phyloP scores from a whole-genome alignment of 64 coral and sea anemone genomes.

The Porites australiensis region DNA sequence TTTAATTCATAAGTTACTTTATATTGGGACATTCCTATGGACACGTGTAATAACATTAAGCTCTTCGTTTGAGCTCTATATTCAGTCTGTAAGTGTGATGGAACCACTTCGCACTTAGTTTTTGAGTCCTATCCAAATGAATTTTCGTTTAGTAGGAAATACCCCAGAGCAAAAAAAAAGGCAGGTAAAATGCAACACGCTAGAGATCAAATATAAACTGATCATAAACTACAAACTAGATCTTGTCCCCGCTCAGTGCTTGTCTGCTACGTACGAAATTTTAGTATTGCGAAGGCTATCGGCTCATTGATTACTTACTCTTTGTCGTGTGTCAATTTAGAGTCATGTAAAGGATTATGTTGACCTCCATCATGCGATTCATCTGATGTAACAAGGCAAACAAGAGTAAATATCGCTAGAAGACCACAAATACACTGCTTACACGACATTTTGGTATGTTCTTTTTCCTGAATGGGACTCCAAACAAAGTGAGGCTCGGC shows the following conservation, averaged over 20 bases:
- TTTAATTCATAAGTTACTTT: too few relatives aligned
- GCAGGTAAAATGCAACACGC: not conserved
- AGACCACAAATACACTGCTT: not conserved
- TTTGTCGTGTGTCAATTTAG: constrained; percentile 77
- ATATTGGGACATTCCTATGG: too few relatives aligned
- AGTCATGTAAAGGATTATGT: constrained; percentile 59
- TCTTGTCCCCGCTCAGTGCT: too few relatives aligned
- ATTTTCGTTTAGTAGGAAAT: too few relatives aligned
- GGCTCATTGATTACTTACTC: constrained; percentile 35
- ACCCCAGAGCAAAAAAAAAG: too few relatives aligned
- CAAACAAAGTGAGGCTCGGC: constrained; percentile 48
- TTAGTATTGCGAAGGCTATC: too few relatives aligned
- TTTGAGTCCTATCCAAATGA: too few relatives aligned
- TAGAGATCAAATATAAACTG: not conserved
- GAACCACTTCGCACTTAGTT: too few relatives aligned
- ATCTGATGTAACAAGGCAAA: not conserved
- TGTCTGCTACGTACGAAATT: too few relatives aligned
- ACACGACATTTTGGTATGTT: not conserved
- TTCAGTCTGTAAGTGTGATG: too few relatives aligned
- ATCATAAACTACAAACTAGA: too few relatives aligned
- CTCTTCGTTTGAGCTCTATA: too few relatives aligned
- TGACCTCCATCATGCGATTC: not conserved
- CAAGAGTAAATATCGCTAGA: not conserved
- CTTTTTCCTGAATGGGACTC: not conserved
- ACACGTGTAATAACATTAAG: not conserved